Evolutionary conservation across 2,113 vertebrate species (phyloP).

Genomic region (Phylloscopus trochilus): DNA sequence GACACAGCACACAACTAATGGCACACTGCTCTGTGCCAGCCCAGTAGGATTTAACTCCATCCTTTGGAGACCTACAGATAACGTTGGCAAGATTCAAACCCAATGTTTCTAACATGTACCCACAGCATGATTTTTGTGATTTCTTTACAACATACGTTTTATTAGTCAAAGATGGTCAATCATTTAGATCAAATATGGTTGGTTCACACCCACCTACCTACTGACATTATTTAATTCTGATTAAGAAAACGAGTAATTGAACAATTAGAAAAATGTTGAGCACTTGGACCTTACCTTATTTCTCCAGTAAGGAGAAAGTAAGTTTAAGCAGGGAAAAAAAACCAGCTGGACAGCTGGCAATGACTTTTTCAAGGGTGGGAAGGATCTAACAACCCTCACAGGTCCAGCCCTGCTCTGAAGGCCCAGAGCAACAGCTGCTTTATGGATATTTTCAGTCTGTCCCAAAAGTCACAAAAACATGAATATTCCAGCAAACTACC

Average conservation of each 20-base stretch:
- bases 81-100: neutral
- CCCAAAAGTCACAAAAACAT: neutral
- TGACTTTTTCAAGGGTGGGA: neutral
- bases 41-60: neutral
- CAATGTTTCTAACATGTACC: neutral
- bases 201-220: neutral
- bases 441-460: neutral
- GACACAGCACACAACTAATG: rapidly evolving
- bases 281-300: neutral
- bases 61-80: neutral
- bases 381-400: too few species aligned
- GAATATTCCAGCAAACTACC: neutral
- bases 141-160: neutral
- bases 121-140: neutral
- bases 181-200: neutral
- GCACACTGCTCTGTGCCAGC: neutral
- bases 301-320: neutral
- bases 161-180: neutral
- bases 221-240: neutral
- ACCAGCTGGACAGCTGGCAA: rapidly evolving
- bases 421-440: neutral
- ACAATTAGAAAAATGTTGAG: neutral
- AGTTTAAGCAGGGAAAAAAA: neutral
- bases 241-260: neutral
- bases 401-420: neutral